Percentiles rank a stretch among this genome's conserved stretches.
Evolutionary conservation across 35 echinoderm and acorn worm species (phyloP).

Genomic region (Lytechinus pictus): DNA sequence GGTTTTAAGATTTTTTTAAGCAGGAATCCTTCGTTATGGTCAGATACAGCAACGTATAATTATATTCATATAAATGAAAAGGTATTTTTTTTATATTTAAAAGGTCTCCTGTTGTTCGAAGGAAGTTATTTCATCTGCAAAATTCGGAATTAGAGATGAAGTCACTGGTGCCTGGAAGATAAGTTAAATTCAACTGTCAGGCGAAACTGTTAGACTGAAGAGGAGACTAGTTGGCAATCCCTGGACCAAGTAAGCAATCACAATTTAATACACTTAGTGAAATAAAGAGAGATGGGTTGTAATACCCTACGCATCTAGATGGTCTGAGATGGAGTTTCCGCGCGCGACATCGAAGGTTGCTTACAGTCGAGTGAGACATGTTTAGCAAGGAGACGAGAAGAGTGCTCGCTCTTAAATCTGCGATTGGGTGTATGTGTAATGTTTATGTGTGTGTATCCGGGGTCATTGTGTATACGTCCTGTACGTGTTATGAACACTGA

Average conservation of each 20-base stretch:
- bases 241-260: constrained; percentile 57
- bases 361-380: constrained; percentile 43
- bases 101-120: background rate
- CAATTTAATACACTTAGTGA: constrained; percentile 84
- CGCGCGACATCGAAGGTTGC: constrained; percentile 34
- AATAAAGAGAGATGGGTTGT: constrained; percentile 65
- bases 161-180: background rate
- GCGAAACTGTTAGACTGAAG: background rate
- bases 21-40: background rate
- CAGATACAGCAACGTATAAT: background rate
- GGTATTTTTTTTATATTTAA: no score
- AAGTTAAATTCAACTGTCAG: background rate
- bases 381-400: constrained; percentile 33
- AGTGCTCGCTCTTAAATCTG: background rate
- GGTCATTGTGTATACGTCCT: background rate
- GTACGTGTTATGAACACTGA: background rate
- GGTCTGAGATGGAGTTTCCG: constrained; percentile 64
- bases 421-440: background rate
- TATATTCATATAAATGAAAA: no score
- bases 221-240: constrained; percentile 4
- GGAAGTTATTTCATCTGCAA: background rate
- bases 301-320: constrained; percentile 60
- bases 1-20: background rate
- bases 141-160: background rate
- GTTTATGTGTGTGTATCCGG: background rate